Percentiles rank a stretch among this genome's conserved stretches.
Evolutionary conservation across 2,888 invertebrate genomes (phyloP).

Genomic region (Pocota personata): DNA sequence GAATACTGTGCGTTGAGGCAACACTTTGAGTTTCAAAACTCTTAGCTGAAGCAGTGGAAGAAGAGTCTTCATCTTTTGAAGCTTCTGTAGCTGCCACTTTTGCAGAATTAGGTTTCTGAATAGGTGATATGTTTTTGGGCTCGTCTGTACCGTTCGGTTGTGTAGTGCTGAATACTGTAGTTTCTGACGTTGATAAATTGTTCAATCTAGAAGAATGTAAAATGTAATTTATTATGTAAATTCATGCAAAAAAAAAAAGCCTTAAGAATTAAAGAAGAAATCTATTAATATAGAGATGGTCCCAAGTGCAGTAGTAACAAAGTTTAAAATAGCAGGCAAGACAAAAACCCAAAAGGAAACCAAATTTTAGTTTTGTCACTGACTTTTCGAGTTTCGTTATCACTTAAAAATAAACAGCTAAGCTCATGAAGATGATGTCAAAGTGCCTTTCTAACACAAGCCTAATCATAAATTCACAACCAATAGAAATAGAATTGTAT

Average conservation of each 20-base stretch:
- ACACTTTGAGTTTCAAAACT: conserved; percentile 81
- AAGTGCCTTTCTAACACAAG: too few species aligned
- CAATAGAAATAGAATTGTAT: too few species aligned
- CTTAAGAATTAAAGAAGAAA: too few species aligned
- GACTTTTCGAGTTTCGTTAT: too few species aligned
- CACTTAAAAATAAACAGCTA: too few species aligned
- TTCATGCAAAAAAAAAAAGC: background rate
- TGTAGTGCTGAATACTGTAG: conserved; percentile 81
- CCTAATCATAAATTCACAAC: too few species aligned
- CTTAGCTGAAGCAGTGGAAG: conserved; percentile 81
- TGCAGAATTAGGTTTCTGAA: conserved; percentile 77
- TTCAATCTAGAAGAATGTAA: conserved; percentile 63
- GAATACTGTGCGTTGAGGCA: conserved; percentile 79
- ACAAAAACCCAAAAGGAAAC: too few species aligned
- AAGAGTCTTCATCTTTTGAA: conserved; percentile 80
- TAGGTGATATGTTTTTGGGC: conserved; percentile 78
- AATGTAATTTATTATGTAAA: background rate
- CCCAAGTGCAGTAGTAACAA: too few species aligned
- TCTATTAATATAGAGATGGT: too few species aligned
- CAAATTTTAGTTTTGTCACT: too few species aligned
- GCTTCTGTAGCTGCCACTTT: conserved; percentile 67
- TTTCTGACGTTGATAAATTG: conserved; percentile 81
- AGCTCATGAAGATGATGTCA: too few species aligned
- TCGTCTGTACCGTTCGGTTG: conserved; percentile 22
- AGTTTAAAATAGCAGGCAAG: too few species aligned